Evolutionary conservation across 1,140 invertebrate species (phyloP), one percentile per base, ranked within the genome.

Genomic region (Samia ricini): DNA sequence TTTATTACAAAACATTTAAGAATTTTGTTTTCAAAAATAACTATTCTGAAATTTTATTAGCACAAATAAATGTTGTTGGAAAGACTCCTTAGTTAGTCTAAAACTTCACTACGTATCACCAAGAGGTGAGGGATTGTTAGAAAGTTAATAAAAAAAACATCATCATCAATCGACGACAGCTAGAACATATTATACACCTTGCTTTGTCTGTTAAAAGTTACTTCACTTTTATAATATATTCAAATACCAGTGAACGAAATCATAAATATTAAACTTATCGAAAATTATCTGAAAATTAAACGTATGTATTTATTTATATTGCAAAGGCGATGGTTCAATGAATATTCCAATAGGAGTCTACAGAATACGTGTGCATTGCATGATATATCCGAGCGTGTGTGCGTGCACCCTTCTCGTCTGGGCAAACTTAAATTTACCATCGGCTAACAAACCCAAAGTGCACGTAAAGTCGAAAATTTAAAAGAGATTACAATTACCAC

Each of bases 331-430:
- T 29, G 15, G 56, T 26, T 57, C 56, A 57, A 57, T 36, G 56
- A 20, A 55, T 24, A 18, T 36, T 57, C 20, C 19, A 19, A 57
- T 12, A 57, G 19, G 20, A 36, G 42, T 57, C n/a, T 23, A 42
- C 33, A 15, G 10, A 15, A 42, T 15, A 15, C 33, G n/a, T 42
- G 7, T 12, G 33, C 4, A 15, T 15, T 15, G 33, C 12, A 42
- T 42, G 10, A 42, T 15, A 12, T 4, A 42, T 42, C 33, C 8
- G 12, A 10, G n/a, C 8, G 10, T 15, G 79, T 88, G 74, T 83
- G 81, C 12, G 82, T 84, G 79, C 84, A 89, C 84, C 86, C 86
- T 89, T 89, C 80, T 74, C 75, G 83, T 85, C 79, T 82, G 74
- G 72, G 58, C 76, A 64, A 77, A 65, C 24, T 68, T 72, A 64